Percentiles rank a stretch among this genome's conserved stretches.
Evolutionary conservation across 2,113 vertebrate genomes (phyloP).

Genomic region (Oplegnathus fasciatus): DNA sequence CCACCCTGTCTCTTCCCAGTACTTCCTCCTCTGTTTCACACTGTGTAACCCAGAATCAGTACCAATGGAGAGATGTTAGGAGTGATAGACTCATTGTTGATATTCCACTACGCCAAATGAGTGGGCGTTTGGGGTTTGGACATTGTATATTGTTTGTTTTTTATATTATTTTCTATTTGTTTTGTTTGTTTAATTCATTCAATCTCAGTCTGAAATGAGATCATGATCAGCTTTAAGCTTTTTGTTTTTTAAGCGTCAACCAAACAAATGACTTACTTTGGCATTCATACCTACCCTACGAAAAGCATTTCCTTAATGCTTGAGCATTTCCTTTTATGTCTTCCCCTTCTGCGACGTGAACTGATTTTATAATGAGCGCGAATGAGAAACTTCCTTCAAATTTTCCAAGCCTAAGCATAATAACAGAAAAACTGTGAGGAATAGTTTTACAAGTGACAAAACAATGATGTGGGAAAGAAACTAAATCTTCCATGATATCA

Average conservation of each 20-base stretch:
- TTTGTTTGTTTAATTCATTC: conserved; percentile 56
- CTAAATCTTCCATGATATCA: conserved; percentile 63
- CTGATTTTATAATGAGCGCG: conserved; percentile 58
- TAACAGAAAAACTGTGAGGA: conserved; percentile 63
- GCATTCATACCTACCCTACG: conserved; percentile 68
- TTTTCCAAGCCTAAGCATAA: conserved; percentile 51
- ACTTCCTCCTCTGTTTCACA: conserved; percentile 64
- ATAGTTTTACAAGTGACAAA: conserved; percentile 70
- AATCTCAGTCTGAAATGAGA: conserved; percentile 59
- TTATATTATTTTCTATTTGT: conserved; percentile 52
- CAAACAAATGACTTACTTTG: conserved; percentile 76
- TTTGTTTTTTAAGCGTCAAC: conserved; percentile 77
- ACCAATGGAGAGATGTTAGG: conserved; percentile 33
- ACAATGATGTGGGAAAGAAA: conserved; percentile 61
- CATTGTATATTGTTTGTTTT: conserved; percentile 68
- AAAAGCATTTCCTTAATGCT: conserved; percentile 77
- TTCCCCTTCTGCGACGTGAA: conserved; percentile 59
- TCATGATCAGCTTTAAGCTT: conserved; percentile 78
- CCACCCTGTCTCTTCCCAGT: conserved; percentile 38
- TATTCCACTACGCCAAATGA: conserved; percentile 57
- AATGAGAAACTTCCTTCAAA: conserved; percentile 65
- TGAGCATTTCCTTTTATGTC: conserved; percentile 74
- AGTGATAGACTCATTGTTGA: conserved; percentile 55
- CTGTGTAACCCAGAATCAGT: conserved; percentile 61
- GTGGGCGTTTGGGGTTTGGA: conserved; percentile 41